Evolutionary conservation across 2,797 vertebrate species (phyloP), one percentile per base, ranked within the genome.

Genomic region (Enoplosus armatus): DNA sequence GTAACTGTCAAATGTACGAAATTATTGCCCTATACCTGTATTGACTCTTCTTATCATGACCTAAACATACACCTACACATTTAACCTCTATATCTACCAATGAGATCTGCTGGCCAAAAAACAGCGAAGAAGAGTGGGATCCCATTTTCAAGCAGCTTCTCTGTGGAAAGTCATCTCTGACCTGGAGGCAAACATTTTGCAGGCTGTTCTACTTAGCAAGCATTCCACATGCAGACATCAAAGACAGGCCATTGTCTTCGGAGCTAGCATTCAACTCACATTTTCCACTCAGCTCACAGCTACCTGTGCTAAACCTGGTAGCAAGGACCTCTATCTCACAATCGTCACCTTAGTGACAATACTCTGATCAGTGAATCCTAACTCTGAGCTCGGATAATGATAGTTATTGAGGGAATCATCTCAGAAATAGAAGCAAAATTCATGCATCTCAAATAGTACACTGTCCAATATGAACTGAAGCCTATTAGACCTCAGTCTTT

Each of bases 211-310:
- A 86, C 84, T 93, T 90, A 88, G 86, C 75, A 87, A 72, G 64
- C 87, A 92, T 92, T 94, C 89, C 88, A 81, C 66, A 77, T 48
- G 72, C 72, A 85, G 56, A 87, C 83, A 90, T 91, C 87, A 92
- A 94, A 93, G 89, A 65, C 31, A 51, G 33, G 24, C 78, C 79
- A 87, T 89, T 93, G 89, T 91, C 65, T 91, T 66, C n/a, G 15
- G 59, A 71, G 65, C 48, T 48, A 69, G 64, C 72, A 51, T 85
- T 72, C 48, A 70, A 80, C 72, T 89, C 76, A 90, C 45, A 78
- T 80, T 87, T 89, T 90, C 83, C 85, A 80, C 84, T 56, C 51
- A 71, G 69, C 80, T 61, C 64, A 78, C 64, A 61, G 67, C 59
- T 88, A 80, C 82, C 87, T 87, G 82, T 59, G 74, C 75, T 81